phyloP scores from a whole-genome alignment of 2,797 vertebrate species.

The Astyanax mexicanus region DNA sequence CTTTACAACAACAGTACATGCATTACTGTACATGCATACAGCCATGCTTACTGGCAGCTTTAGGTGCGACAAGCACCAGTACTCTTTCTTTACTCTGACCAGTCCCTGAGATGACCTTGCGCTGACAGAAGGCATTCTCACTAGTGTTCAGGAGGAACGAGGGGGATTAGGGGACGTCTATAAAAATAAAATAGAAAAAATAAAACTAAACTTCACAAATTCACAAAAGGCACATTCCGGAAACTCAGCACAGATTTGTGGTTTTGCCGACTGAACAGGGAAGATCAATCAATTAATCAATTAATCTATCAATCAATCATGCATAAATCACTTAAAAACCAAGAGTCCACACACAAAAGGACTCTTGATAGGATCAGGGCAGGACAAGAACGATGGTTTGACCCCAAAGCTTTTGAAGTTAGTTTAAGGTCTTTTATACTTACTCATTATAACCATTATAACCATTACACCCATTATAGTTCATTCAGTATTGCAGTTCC shows the following conservation, averaged over 20 bases:
- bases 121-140: constrained; percentile 70
- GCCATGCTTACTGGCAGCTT: constrained; percentile 6
- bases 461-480: constrained; percentile 2
- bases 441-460: too few species aligned
- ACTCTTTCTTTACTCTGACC: constrained; percentile 48
- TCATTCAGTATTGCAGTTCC: constrained; percentile 34
- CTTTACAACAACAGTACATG: too few species aligned
- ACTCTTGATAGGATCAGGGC: constrained; percentile 16
- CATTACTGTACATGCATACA: constrained; percentile 7
- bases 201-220: constrained; percentile 31
- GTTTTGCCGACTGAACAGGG: constrained; percentile 46
- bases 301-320: too few species aligned
- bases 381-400: constrained; percentile 32
- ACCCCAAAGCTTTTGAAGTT: constrained; percentile 16
- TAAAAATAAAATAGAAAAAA: constrained; percentile 24
- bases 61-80: constrained; percentile 13
- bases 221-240: constrained; percentile 80
- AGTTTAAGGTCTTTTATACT: constrained; percentile 10
- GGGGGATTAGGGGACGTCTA: constrained; percentile 52
- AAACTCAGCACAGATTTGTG: constrained; percentile 58
- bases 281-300: constrained; percentile 41
- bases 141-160: constrained; percentile 61
- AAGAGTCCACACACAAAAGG: constrained; percentile 19
- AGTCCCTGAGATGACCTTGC: constrained; percentile 81
- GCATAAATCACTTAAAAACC: constrained; percentile 32